Evolutionary conservation across 2,113 vertebrate genomes (phyloP).

Genomic region (Acanthochromis polyacanthus): DNA sequence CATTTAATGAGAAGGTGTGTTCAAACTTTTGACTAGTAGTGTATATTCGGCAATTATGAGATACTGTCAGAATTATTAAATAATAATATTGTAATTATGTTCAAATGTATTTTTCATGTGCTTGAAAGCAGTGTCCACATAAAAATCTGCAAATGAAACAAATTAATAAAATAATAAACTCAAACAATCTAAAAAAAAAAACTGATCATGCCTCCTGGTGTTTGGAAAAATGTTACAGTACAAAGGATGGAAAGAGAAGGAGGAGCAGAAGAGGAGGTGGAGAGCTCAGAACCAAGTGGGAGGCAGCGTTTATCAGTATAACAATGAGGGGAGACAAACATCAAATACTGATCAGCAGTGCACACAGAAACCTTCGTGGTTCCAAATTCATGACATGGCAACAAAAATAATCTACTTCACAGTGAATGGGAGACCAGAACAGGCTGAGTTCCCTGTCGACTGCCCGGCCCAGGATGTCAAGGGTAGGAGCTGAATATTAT

Average conservation of each 20-base stretch:
- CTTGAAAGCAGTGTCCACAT: background rate
- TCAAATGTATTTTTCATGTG: too few relatives aligned
- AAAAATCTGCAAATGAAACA: background rate
- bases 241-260: background rate
- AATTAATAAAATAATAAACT: background rate
- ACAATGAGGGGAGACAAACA: slow-evolving; percentile 48
- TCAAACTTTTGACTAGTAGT: too few relatives aligned
- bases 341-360: slow-evolving; percentile 35
- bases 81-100: too few relatives aligned
- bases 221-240: background rate
- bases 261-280: slow-evolving; percentile 43
- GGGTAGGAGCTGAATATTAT: slow-evolving; percentile 69
- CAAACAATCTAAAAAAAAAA: background rate
- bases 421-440: slow-evolving; percentile 83
- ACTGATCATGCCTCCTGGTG: background rate
- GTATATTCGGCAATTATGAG: too few relatives aligned
- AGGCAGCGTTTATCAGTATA: slow-evolving; percentile 42
- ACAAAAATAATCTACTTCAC: slow-evolving; percentile 85
- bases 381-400: slow-evolving; percentile 67
- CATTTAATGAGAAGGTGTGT: too few relatives aligned
- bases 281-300: slow-evolving; percentile 31
- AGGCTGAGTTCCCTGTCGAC: slow-evolving; percentile 81
- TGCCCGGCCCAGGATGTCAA: slow-evolving; percentile 85
- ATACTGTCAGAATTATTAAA: too few relatives aligned
- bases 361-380: background rate